Base-by-base conservation (phyloP, 1,140 invertebrate genomes). In the Andricus grossulariae region DNA sequence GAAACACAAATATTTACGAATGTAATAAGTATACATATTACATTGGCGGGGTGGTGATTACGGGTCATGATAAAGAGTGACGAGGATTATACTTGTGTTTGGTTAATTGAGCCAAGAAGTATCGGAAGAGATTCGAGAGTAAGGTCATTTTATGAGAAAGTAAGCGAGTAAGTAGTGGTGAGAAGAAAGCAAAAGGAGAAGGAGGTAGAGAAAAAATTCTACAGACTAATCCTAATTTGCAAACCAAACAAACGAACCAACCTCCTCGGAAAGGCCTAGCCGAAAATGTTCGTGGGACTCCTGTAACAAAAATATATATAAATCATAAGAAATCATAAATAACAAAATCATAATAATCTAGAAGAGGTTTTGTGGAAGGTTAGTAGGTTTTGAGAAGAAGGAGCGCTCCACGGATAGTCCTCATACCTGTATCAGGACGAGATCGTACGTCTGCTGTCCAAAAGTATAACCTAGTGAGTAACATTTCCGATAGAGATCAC, bases 211-310 rank as follows among this genome's bases (percentile, higher is more conserved):
- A 77, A 83, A 84, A 84, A 82, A 84, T 85, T 80, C 85, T 89
- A 87, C 84, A 83, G 82, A 85, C 85, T 88, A 87, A 87, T 86
- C 79, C 86, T 89, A 90, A 87, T 87, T 82, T 85, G 83, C 85
- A 87, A 90, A 89, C 81, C 83, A 88, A 90, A 88, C 80, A 86
- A 88, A 90, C 85, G 84, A 90, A 91, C 90, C 82, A 91, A 91
- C 90, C 90, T 91, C 89, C 90, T 90, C 89, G 88, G 86, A 88
- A 90, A 89, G 89, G 88, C 89, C 89, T 90, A 89, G 89, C 84
- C 82, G 89, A 88, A 89, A 89, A 89, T 86, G 89, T 88, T 88
- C 90, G 90, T 82, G 87, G 87, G 83, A 85, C 83, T 84, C 90
- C 90, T 91, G 90, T 86, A 91, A 91, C 90, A 91, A 89, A 91